Conservation (phyloP, 2,113 vertebrate genomes). For the Mionectes macconnelli region DNA sequence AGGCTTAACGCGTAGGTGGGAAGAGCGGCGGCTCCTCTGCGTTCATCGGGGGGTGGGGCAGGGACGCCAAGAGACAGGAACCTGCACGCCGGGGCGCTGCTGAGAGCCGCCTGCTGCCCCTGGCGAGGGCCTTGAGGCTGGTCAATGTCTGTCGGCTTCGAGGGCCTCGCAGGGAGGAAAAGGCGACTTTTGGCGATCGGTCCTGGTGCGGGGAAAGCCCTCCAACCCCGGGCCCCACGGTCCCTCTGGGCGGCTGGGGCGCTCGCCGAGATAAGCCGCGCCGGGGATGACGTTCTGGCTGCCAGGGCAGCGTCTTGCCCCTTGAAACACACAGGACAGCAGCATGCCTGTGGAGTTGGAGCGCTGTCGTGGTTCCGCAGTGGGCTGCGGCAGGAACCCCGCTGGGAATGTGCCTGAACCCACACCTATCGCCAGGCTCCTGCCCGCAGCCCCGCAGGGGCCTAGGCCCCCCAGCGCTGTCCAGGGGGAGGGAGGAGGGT, state of each 20-base stretch:
- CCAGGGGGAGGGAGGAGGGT: accelerated
- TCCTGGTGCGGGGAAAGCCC: not conserved
- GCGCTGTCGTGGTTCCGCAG: not conserved
- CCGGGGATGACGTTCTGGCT: not conserved
- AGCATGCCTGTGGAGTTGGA: not conserved
- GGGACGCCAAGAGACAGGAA: accelerated
- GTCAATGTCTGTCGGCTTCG: not conserved
- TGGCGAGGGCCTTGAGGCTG: not conserved
- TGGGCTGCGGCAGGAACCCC: not conserved
- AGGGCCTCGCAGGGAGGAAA: not conserved
- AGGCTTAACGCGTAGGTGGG: accelerated
- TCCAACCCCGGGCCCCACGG: not conserved
- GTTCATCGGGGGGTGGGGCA: not conserved
- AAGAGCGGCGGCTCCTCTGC: not conserved
- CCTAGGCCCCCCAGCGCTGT: accelerated
- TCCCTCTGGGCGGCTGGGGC: not conserved
- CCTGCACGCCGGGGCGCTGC: accelerated
- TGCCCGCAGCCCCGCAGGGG: too few relatives aligned
- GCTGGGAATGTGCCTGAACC: not conserved
- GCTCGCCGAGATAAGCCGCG: not conserved
- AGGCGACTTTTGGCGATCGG: not conserved
- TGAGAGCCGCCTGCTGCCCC: accelerated
- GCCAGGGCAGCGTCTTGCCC: not conserved
- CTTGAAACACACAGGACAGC: not conserved
- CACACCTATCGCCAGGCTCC: not conserved